A percentile compares a stretch with the other conserved stretches of the same genome.
Evolutionary conservation across 2,797 vertebrate species (phyloP).

Genomic region (Myoxocephalus aenaeus): DNA sequence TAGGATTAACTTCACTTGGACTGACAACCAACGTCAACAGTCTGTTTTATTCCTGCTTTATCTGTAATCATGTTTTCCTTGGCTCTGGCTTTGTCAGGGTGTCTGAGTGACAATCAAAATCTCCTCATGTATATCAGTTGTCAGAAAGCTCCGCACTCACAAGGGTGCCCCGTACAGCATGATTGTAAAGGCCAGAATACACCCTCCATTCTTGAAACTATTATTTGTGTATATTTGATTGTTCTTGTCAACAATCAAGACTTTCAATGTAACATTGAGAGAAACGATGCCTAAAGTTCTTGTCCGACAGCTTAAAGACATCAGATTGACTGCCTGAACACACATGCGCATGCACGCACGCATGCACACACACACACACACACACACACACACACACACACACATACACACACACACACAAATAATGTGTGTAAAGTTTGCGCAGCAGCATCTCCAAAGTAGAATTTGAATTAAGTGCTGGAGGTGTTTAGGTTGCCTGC

Average conservation of each 20-base stretch:
- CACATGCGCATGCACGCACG: neutral
- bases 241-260: conserved; percentile 46
- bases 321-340: conserved; percentile 51
- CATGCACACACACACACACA: conserved; percentile 11
- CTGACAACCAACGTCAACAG: conserved; percentile 48
- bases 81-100: conserved; percentile 33
- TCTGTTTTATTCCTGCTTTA: conserved; percentile 53
- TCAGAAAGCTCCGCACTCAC: conserved; percentile 47
- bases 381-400: neutral
- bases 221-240: conserved; percentile 54
- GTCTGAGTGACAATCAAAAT: conserved; percentile 57
- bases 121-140: conserved; percentile 55
- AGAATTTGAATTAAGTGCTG: conserved; percentile 51
- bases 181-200: conserved; percentile 28
- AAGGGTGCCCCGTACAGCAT: conserved; percentile 44
- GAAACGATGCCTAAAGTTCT: conserved; percentile 57
- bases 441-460: conserved; percentile 1
- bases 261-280: conserved; percentile 13
- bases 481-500: conserved; percentile 51
- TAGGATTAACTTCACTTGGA: conserved; percentile 46
- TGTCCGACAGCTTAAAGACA: conserved; percentile 59
- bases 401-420: conserved; percentile 9
- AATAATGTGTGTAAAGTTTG: neutral
- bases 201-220: conserved; percentile 32
- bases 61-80: conserved; percentile 49